phyloP scores from a whole-genome alignment of 2,797 vertebrate species.

The Oreonectes daqikongensis region DNA sequence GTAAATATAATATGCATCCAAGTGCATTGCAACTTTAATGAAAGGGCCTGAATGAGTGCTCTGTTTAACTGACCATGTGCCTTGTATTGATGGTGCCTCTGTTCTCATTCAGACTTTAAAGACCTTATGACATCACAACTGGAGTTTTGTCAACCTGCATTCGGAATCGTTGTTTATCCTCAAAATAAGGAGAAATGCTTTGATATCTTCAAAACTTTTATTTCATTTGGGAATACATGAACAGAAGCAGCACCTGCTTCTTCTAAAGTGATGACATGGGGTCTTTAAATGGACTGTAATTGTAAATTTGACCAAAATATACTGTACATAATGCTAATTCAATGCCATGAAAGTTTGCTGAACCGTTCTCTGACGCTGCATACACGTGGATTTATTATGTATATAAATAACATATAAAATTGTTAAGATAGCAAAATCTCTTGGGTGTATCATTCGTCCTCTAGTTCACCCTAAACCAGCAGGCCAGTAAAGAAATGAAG shows the following conservation, averaged over 20 bases:
- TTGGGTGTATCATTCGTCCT: neutral
- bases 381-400: neutral
- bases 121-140: neutral
- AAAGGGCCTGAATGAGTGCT: slow-evolving; percentile 7
- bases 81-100: slow-evolving; percentile 12
- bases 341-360: neutral
- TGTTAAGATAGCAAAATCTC: slow-evolving; percentile 1
- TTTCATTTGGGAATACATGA: neutral
- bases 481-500: neutral
- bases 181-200: too few species aligned
- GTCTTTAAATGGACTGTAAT: neutral
- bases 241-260: too few species aligned
- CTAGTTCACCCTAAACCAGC: neutral
- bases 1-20: slow-evolving; percentile 61
- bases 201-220: too few species aligned
- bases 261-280: neutral
- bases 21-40: slow-evolving; percentile 51
- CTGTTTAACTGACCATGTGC: slow-evolving; percentile 32
- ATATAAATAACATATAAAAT: neutral
- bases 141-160: neutral
- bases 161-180: too few species aligned
- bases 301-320: slow-evolving; percentile 8
- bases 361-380: neutral
- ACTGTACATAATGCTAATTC: slow-evolving; percentile 21
- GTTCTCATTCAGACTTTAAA: neutral